These are phyloP conservation scores for Diarsia rubi DNA, from an alignment of 2,888 invertebrate genomes.

Conservation along the genomic window DNA sequence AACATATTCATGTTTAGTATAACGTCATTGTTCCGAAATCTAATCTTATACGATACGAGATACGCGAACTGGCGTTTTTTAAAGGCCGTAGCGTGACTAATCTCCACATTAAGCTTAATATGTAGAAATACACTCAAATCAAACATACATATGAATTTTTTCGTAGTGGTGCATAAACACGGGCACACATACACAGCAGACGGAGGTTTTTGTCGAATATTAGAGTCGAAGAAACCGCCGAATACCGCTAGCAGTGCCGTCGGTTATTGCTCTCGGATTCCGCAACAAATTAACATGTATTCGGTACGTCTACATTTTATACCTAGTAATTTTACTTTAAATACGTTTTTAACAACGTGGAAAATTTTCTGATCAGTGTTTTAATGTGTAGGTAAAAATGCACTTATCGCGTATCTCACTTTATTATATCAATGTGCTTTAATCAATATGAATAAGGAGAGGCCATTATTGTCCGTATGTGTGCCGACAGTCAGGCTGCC, in stretches of 20 bases:
- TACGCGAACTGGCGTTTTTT: constrained; percentile 71
- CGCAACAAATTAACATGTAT: constrained; percentile 91
- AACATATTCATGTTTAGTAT: constrained; percentile 2
- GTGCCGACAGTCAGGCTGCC: constrained; percentile 68
- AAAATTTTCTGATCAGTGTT: constrained; percentile 53
- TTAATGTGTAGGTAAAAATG: constrained; percentile 52
- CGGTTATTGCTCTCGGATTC: constrained; percentile 91
- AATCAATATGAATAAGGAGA: constrained; percentile 56
- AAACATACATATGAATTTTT: constrained; percentile 76
- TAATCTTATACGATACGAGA: constrained; percentile 63
- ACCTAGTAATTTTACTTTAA: constrained; percentile 85
- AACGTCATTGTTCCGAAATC: constrained; percentile 44
- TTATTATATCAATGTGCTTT: constrained; percentile 41
- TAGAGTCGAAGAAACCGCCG: constrained; percentile 88
- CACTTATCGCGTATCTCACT: constrained; percentile 28
- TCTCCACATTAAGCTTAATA: constrained; percentile 83
- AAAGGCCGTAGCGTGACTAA: constrained; percentile 84
- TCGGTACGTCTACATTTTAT: constrained; percentile 89
- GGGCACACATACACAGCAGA: constrained; percentile 73
- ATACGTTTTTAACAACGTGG: constrained; percentile 74
- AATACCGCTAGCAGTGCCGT: constrained; percentile 88
- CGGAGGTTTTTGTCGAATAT: constrained; percentile 88
- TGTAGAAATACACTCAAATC: constrained; percentile 82
- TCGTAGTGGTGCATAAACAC: constrained; percentile 73
- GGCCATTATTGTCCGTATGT: constrained; percentile 65